Base-by-base conservation (phyloP, 2,113 vertebrate species). In the Tychaedon coryphoeus region DNA sequence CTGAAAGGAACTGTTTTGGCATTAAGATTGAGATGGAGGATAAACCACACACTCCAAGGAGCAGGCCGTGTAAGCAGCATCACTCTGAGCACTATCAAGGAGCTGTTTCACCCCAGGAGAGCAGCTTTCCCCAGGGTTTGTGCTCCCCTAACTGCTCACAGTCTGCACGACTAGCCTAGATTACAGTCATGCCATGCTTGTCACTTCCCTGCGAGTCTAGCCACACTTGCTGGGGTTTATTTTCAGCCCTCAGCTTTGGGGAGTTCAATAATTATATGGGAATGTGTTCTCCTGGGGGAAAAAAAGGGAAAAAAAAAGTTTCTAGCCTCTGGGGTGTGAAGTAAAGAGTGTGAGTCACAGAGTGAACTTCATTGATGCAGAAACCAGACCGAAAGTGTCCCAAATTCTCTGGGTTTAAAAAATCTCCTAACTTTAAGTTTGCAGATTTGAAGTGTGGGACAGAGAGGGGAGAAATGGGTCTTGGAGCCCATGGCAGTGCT, bases 281-380 rank as follows among this genome's bases (percentile, higher is more conserved):
- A 96, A 94, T 66, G 79, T 93, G 54, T 61, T 92, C 84, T 60
- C 87, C 61, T 61, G 43, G 13, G n/a, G 19, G 4, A 3, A 8
- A 20, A 36, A 11, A 19, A 19, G 23, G 20, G 20, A 12, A 43
- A 40, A 47, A 76, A 75, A 72, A 77, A 78, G 54, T 85, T 94
- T 90, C 90, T 88, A 96, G 79, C 88, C 90, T 96, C 79, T 65
- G 25, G 82, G 72, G 83, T 97, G 95, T 95, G 96, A 97, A 97
- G 69, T 93, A 94, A 97, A 93, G 93, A 93, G 64, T 70, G 82
- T 97, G 94, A 96, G 83, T 97, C 96, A 97, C 60, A 31, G 70
- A 91, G 76, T 78, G 91, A 93, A 92, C 80, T 84, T 88, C 95
- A 96, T 92, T 96, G 95, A 95, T 89, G 92, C 89, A 89, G 86